These are phyloP conservation scores for Carcharodon carcharias DNA, from an alignment of 2,797 vertebrate genomes.

Conservation along the genomic window DNA sequence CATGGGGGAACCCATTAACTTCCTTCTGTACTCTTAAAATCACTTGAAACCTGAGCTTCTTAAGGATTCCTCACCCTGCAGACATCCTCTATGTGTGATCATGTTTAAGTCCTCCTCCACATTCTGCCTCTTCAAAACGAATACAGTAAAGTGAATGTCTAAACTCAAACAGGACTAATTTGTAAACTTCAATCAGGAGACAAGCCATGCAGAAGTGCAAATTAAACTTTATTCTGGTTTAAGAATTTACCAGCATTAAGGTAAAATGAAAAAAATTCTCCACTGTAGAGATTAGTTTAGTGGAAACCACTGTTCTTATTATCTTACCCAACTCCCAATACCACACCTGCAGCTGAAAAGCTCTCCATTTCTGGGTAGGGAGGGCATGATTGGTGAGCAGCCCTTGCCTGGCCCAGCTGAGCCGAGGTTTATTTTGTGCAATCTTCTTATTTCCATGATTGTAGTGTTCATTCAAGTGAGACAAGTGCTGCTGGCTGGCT, in stretches of 20 bases:
- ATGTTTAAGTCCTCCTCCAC: background rate
- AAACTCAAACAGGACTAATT: background rate
- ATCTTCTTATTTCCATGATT: no score
- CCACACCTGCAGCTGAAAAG: background rate
- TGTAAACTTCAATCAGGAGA: background rate
- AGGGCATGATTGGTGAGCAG: background rate
- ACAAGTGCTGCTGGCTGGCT: no score
- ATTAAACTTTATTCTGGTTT: background rate
- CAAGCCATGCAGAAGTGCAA: background rate
- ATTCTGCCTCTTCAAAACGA: background rate
- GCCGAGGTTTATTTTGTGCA: no score
- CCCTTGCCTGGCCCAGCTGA: no score
- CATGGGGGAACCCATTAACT: no score
- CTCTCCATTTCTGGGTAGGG: background rate
- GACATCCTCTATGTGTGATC: background rate
- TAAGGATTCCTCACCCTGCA: background rate
- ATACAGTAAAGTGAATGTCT: background rate
- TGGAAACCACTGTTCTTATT: background rate
- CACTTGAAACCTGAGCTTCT: background rate
- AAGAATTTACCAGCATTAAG: background rate
- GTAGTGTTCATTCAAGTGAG: no score
- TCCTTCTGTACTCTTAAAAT: background rate
- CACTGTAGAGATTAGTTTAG: background rate
- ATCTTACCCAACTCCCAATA: background rate
- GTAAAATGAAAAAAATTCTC: background rate